Percentiles rank a stretch among this genome's conserved stretches.
phyloP scores from a whole-genome alignment of 1,140 invertebrate genomes.

The Zaprionus lachaisei region DNA sequence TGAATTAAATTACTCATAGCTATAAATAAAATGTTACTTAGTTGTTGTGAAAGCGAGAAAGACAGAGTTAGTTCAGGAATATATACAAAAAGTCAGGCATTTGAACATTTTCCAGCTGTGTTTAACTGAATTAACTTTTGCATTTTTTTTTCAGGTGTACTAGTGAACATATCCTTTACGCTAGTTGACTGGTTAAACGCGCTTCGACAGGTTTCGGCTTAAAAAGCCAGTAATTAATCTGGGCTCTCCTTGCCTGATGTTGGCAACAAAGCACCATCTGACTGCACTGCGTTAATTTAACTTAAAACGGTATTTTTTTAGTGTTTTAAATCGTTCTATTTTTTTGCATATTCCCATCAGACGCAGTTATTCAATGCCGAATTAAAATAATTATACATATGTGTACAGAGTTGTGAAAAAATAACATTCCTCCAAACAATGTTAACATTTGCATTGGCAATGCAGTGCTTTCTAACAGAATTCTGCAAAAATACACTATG shows the following conservation, averaged over 20 bases:
- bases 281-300: background rate
- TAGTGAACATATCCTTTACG: background rate
- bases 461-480: too few species aligned
- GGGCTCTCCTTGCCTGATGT: background rate
- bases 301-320: background rate
- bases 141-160: background rate
- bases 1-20: constrained; percentile 1
- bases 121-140: background rate
- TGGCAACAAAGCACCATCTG: background rate
- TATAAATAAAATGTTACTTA: constrained; percentile 28
- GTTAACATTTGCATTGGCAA: too few species aligned
- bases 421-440: too few species aligned
- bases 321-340: too few species aligned
- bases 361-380: background rate
- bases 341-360: too few species aligned
- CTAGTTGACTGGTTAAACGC: too few species aligned
- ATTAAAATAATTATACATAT: background rate
- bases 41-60: background rate
- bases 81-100: background rate
- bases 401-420: background rate
- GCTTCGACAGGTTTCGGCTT: background rate
- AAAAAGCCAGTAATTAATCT: background rate
- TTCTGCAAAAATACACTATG: too few species aligned
- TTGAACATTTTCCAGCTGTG: background rate
- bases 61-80: background rate